These are phyloP conservation scores for Troilus luridus DNA, from an alignment of 2,888 invertebrate genomes.

Conservation along the genomic window DNA sequence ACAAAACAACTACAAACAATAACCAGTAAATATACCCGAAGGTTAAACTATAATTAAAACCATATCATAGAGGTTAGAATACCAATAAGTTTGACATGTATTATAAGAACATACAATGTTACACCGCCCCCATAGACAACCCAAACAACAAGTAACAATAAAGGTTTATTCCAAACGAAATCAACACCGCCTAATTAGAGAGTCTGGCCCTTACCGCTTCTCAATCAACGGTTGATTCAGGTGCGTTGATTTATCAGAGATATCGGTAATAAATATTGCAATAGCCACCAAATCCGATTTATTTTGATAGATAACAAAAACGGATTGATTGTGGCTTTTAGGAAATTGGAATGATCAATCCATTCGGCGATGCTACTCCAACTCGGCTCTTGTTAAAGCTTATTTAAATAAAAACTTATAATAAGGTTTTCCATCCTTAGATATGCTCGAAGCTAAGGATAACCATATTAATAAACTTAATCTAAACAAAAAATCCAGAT, in stretches of 20 bases:
- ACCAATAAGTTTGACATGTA: too few species aligned
- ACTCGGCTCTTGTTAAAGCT: background rate
- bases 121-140: too few species aligned
- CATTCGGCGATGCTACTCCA: background rate
- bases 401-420: slow-evolving; percentile 2
- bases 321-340: slow-evolving; percentile 5
- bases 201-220: background rate
- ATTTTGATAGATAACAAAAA: background rate
- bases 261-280: background rate
- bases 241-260: background rate
- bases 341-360: slow-evolving; percentile 4
- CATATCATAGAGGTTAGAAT: too few species aligned
- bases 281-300: background rate
- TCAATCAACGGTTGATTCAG: slow-evolving; percentile 15
- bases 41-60: too few species aligned
- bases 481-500: background rate
- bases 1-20: too few species aligned
- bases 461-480: background rate
- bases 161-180: background rate
- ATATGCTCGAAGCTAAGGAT: background rate
- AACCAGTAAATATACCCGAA: too few species aligned
- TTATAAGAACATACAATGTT: too few species aligned
- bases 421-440: background rate
- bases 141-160: too few species aligned
- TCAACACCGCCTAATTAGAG: too few species aligned